Conservation (phyloP, 2,797 vertebrate genomes). For the Toxotes lorentzi region DNA sequence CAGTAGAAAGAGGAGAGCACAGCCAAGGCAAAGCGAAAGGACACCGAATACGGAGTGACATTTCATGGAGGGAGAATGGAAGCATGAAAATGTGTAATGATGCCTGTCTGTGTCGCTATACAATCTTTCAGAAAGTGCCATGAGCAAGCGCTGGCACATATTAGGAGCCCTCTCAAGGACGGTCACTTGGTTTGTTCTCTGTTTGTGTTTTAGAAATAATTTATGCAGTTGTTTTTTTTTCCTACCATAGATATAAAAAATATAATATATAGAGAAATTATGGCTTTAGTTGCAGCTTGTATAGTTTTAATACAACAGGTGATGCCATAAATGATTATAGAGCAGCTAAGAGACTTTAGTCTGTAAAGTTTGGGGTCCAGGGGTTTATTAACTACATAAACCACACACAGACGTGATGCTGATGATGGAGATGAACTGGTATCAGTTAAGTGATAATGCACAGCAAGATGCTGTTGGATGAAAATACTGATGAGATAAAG, state of each 20-base stretch:
- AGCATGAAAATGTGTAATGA: slow-evolving; percentile 72
- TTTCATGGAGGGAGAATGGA: slow-evolving; percentile 57
- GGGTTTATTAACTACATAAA: slow-evolving; percentile 17
- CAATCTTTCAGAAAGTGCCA: slow-evolving; percentile 41
- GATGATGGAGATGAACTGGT: neutral
- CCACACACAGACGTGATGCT: neutral
- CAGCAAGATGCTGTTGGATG: too few species aligned
- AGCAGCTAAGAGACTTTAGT: slow-evolving; percentile 17
- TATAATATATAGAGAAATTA: neutral
- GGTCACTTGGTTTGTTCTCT: neutral
- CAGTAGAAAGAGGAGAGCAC: slow-evolving; percentile 5
- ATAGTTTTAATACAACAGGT: slow-evolving; percentile 12
- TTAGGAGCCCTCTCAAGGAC: slow-evolving; percentile 21
- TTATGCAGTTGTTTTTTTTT: neutral
- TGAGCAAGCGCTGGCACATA: slow-evolving; percentile 5
- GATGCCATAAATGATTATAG: slow-evolving; percentile 10
- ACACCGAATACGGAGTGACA: slow-evolving; percentile 61
- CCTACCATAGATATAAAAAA: neutral
- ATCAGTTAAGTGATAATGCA: neutral
- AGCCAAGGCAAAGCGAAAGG: slow-evolving; percentile 40
- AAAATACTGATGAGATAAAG: neutral
- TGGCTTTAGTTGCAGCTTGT: neutral
- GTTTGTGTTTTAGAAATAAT: neutral
- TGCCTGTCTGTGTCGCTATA: slow-evolving; percentile 59
- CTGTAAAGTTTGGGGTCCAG: neutral